Evolutionary conservation across 2,113 vertebrate genomes (phyloP).

Genomic region (Morone chrysops): DNA sequence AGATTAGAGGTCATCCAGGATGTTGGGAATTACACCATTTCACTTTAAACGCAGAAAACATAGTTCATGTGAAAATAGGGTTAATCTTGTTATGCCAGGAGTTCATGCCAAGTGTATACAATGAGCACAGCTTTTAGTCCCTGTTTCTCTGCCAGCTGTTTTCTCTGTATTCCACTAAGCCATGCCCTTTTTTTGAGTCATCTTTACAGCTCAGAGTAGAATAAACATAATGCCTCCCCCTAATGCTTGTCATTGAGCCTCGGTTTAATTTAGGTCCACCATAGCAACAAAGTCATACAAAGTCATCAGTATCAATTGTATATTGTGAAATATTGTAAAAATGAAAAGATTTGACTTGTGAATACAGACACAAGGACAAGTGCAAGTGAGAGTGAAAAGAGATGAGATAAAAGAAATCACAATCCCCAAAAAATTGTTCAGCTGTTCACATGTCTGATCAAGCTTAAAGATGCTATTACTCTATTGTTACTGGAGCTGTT

Average conservation of each 20-base stretch:
- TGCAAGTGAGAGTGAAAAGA: conserved; percentile 20
- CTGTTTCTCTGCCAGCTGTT: conserved; percentile 69
- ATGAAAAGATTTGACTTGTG: neutral
- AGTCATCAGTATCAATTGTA: conserved; percentile 40
- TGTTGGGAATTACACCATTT: conserved; percentile 61
- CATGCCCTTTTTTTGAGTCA: conserved; percentile 49
- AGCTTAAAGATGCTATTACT: conserved; percentile 68
- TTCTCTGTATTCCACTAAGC: conserved; percentile 67
- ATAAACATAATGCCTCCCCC: conserved; percentile 37
- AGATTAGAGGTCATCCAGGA: conserved; percentile 60
- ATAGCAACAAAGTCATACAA: conserved; percentile 64
- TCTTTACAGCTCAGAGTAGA: conserved; percentile 60
- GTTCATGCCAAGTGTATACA: conserved; percentile 75
- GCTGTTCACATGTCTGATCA: conserved; percentile 60
- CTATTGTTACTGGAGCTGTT: conserved; percentile 63
- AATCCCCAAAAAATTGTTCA: conserved; percentile 45
- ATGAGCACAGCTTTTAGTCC: conserved; percentile 62
- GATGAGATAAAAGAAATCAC: conserved; percentile 22
- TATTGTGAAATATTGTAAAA: conserved; percentile 31
- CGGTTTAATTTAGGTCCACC: conserved; percentile 51
- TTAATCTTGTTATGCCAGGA: conserved; percentile 75
- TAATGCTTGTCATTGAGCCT: conserved; percentile 48
- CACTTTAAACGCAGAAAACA: conserved; percentile 52
- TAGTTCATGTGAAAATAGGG: conserved; percentile 65
- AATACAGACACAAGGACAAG: conserved; percentile 15